Evolutionary conservation across 2,113 vertebrate genomes (phyloP).

Genomic region (Oreocharis arfaki): DNA sequence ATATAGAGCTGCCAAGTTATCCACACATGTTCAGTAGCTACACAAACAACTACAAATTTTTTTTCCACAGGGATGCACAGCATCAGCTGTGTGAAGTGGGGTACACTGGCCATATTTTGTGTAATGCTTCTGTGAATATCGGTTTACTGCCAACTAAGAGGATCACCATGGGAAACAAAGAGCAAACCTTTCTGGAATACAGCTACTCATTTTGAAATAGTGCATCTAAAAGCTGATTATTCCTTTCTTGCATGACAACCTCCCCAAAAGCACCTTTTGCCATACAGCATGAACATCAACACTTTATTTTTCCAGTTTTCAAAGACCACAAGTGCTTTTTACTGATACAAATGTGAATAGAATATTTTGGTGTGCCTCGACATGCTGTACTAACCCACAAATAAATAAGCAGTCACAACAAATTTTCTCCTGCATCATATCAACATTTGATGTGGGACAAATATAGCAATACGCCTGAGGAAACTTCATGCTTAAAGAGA

Average conservation of each 20-base stretch:
- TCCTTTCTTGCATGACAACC: not conserved
- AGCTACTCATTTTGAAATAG: not conserved
- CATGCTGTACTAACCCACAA: slow-evolving; percentile 8
- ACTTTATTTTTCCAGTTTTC: not conserved
- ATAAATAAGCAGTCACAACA: slow-evolving; percentile 34
- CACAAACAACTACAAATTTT: not conserved
- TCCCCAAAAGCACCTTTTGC: not conserved
- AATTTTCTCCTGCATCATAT: slow-evolving; percentile 22
- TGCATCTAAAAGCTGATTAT: not conserved
- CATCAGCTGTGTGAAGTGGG: not conserved
- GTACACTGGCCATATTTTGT: not conserved
- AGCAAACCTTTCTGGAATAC: not conserved
- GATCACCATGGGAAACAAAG: not conserved
- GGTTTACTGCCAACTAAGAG: not conserved
- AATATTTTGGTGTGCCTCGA: slow-evolving; percentile 16
- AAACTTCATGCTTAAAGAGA: slow-evolving; percentile 48
- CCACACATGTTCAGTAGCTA: not conserved
- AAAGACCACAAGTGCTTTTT: not conserved
- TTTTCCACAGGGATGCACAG: not conserved
- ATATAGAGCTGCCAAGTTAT: not conserved
- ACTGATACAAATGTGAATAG: not conserved
- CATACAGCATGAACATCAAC: not conserved
- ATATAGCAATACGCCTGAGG: slow-evolving; percentile 49
- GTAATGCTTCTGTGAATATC: not conserved
- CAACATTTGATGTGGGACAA: slow-evolving; percentile 54